Percentiles rank a stretch among this genome's conserved stretches.
phyloP scores from a whole-genome alignment of 2,888 invertebrate genomes.

The Molanna angustata region DNA sequence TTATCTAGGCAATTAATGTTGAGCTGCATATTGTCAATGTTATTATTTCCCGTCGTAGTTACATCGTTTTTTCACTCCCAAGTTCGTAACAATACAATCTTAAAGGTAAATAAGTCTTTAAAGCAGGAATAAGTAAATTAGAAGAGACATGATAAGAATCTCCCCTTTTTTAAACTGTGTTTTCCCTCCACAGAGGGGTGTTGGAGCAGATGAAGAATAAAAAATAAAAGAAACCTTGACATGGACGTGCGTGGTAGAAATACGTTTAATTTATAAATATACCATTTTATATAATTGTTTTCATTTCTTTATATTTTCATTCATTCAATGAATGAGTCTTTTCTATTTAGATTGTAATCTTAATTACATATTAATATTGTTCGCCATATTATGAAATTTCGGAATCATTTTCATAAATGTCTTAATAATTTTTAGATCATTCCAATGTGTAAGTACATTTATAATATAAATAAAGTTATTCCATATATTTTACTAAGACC shows the following conservation, averaged over 20 bases:
- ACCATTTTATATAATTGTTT: too few species aligned
- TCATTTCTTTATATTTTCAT: too few species aligned
- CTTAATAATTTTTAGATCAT: too few species aligned
- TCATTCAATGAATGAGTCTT: too few species aligned
- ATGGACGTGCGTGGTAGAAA: conserved; percentile 30
- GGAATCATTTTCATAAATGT: too few species aligned
- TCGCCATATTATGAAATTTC: too few species aligned
- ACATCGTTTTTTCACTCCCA: conserved; percentile 37
- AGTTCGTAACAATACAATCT: conserved; percentile 36
- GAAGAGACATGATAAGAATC: conserved; percentile 75
- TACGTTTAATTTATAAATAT: conserved; percentile 28
- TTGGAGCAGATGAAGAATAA: conserved; percentile 45
- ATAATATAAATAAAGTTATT: too few species aligned
- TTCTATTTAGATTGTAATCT: too few species aligned
- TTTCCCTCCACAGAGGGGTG: conserved; percentile 41
- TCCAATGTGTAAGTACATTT: too few species aligned
- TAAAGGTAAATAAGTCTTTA: conserved; percentile 71
- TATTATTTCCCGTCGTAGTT: conserved; percentile 26
- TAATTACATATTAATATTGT: too few species aligned
- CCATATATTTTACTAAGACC: too few species aligned
- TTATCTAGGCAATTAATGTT: conserved; percentile 31
- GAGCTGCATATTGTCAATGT: conserved; percentile 31
- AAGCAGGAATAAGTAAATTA: conserved; percentile 78
- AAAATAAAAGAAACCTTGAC: conserved; percentile 27
- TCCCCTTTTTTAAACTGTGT: conserved; percentile 52